Evolutionary conservation across 92 coral and sea anemone species (phyloP), one percentile per base, ranked within the genome.

Genomic region (Muricea muricata): DNA sequence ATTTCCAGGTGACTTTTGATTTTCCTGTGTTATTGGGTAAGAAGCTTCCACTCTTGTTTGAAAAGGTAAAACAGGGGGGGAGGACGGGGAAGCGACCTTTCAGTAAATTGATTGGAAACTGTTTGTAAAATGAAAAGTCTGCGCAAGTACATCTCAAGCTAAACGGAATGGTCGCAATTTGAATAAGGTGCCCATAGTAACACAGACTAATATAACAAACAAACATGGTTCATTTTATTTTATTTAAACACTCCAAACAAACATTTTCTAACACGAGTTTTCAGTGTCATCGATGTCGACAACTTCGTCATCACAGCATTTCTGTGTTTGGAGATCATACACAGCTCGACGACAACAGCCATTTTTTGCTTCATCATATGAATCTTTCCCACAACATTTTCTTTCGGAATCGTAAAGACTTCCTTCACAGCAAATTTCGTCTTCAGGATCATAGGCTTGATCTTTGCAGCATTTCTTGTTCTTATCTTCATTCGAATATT

Each of bases 361-460:
- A 0, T 63, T 35, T 1, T 3, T 25, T 29, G 15, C 70, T 63
- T 63, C 70, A 63, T 28, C 12, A 25, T 63, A 63, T 6, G 70
- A 63, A n/a, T 15, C 70, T 4, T 63, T 63, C 7, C 70, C 70
- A 63, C 70, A 63, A 7, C 70, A 63, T 39, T 63, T 28, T 28
- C 12, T 32, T 28, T 6, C 12, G 18, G 5, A 35, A 25, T 29
- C 37, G 39, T 63, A 39, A 63, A 63, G 37, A 7, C 20, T 12
- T 63, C 70, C 70, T 63, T 63, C 70, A 6, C 70, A 63, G 12
- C 70, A 63, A 5, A 28, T 63, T 32, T 28, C 70, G 20, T 63
- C 35, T 1, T 63, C 37, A 28, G 34, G 10, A 7, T 63, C 14
- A 6, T 63, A 63, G 6, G 70, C 18, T 28, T 29, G 10, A 28